Evolutionary conservation across 2,797 vertebrate species (phyloP).

Genomic region (Hemibagrus guttatus): DNA sequence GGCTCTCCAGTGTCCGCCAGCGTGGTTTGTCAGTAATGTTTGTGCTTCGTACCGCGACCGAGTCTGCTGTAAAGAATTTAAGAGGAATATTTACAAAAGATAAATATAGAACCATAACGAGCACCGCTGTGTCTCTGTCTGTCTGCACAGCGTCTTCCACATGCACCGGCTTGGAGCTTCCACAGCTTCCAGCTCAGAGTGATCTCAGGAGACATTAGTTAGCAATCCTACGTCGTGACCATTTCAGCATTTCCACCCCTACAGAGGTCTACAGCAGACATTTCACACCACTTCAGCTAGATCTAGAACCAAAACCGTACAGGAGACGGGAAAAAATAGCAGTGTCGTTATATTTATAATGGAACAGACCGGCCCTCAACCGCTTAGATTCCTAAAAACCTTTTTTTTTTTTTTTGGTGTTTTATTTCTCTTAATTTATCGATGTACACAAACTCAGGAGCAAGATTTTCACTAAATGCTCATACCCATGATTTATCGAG

Average conservation of each 20-base stretch:
- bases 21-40: not conserved
- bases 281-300: constrained; percentile 9
- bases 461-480: not conserved
- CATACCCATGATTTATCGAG: not conserved
- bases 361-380: not conserved
- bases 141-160: not conserved
- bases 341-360: not conserved
- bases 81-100: not conserved
- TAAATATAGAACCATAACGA: constrained; percentile 14
- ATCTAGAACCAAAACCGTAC: not conserved
- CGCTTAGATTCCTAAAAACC: not conserved
- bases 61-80: not conserved
- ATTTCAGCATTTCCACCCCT: constrained; percentile 6
- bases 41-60: not conserved
- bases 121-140: not conserved
- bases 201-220: constrained; percentile 16
- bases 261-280: not conserved
- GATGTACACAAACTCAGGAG: not conserved
- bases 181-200: not conserved
- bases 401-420: not conserved
- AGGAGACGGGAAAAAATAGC: not conserved
- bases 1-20: not conserved
- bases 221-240: not conserved
- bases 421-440: not conserved
- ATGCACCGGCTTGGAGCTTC: not conserved